A percentile compares a stretch with the other conserved stretches of the same genome.
These are phyloP conservation scores for Actinopyga echinites DNA, from an alignment of 53 echinoderm and acorn worm genomes.

Conservation along the genomic window DNA sequence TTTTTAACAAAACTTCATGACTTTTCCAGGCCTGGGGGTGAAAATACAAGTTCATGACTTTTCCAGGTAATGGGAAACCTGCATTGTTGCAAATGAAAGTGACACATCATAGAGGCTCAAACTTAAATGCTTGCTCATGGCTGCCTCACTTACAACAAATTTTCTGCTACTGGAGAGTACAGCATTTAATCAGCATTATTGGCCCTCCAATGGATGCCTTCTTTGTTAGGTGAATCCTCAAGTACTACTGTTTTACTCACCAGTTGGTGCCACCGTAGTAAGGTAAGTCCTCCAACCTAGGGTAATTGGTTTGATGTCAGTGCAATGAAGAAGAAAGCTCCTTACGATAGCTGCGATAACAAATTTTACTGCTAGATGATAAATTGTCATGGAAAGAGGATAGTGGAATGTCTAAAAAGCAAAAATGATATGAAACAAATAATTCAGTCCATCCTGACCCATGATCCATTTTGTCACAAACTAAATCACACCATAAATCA, in stretches of 20 bases:
- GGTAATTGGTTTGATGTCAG: conserved; percentile 61
- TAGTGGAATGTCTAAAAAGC: conserved; percentile 72
- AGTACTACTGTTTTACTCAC: conserved; percentile 36
- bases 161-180: no score
- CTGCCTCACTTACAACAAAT: no score
- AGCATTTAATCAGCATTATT: no score
- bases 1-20: no score
- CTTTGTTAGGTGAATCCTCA: no score
- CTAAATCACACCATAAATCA: not conserved
- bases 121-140: no score
- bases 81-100: no score
- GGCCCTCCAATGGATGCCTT: no score
- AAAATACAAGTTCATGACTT: no score
- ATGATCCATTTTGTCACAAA: not conserved
- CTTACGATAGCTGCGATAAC: conserved; percentile 68
- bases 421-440: not conserved
- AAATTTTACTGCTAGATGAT: conserved; percentile 85
- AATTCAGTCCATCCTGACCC: not conserved
- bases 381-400: conserved; percentile 83
- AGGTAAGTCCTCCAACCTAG: conserved; percentile 72
- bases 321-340: conserved; percentile 31
- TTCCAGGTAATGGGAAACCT: no score
- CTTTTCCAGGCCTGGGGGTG: no score
- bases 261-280: conserved; percentile 88
- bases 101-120: no score